Evolutionary conservation across 2,888 invertebrate genomes (phyloP).

Genomic region (Troides helena): DNA sequence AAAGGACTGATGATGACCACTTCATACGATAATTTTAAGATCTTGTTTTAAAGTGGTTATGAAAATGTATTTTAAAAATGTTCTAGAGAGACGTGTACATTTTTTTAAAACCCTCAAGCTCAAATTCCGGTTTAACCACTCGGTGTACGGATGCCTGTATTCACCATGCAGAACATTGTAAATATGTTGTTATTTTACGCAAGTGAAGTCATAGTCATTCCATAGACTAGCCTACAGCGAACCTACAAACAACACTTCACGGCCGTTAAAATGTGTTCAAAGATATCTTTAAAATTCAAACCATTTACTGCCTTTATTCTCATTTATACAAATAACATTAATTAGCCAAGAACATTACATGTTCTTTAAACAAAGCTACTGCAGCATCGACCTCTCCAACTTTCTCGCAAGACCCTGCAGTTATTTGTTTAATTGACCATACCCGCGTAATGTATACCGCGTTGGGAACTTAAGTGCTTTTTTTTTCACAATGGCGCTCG

Average conservation of each 20-base stretch:
- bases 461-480: slow-evolving; percentile 33
- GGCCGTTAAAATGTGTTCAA: not conserved
- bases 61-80: no score
- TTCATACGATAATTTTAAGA: no score
- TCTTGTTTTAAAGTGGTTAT: no score
- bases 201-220: not conserved
- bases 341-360: slow-evolving; percentile 16
- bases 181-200: slow-evolving; percentile 1
- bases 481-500: slow-evolving; percentile 35
- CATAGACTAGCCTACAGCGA: not conserved
- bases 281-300: not conserved
- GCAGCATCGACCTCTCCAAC: slow-evolving; percentile 25
- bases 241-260: not conserved
- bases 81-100: not conserved
- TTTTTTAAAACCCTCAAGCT: not conserved
- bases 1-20: no score
- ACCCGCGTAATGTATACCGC: slow-evolving; percentile 32
- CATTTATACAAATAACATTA: slow-evolving; percentile 7
- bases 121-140: not conserved
- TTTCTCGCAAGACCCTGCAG: slow-evolving; percentile 35
- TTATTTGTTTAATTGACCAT: slow-evolving; percentile 41
- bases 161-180: not conserved
- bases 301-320: not conserved
- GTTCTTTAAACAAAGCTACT: slow-evolving; percentile 25
- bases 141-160: not conserved